Evolutionary conservation across 2,888 invertebrate genomes (phyloP).

Genomic region (Amorpha juglandis): DNA sequence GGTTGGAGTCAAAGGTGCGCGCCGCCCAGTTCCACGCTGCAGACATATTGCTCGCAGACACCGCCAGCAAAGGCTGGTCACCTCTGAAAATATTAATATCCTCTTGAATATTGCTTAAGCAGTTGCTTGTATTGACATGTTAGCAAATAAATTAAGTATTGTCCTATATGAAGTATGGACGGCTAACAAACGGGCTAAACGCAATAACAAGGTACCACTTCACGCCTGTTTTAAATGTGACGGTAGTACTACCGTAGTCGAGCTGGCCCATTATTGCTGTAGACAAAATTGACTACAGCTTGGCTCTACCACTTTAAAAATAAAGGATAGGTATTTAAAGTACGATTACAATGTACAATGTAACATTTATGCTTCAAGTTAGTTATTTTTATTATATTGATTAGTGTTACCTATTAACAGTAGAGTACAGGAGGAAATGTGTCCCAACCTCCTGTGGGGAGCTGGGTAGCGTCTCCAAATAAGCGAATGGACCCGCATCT

Average conservation of each 20-base stretch:
- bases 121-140: not conserved
- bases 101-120: not conserved
- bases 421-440: constrained; percentile 90
- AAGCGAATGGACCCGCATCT: constrained; percentile 94
- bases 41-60: constrained; percentile 89
- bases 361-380: no score
- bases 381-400: not conserved
- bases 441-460: constrained; percentile 94
- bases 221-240: no score
- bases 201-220: no score
- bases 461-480: constrained; percentile 94
- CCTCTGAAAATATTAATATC: constrained; percentile 62
- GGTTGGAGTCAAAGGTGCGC: constrained; percentile 86
- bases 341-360: no score
- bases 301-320: no score
- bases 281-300: no score
- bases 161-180: no score
- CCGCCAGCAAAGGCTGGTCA: constrained; percentile 87
- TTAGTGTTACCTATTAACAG: constrained; percentile 83
- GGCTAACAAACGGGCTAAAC: no score
- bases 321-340: no score
- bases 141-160: not conserved
- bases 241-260: no score
- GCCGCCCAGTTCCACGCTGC: constrained; percentile 87
- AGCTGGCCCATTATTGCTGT: no score